Evolutionary conservation across 2,797 vertebrate species (phyloP).

Genomic region (Sylvilagus floridanus): DNA sequence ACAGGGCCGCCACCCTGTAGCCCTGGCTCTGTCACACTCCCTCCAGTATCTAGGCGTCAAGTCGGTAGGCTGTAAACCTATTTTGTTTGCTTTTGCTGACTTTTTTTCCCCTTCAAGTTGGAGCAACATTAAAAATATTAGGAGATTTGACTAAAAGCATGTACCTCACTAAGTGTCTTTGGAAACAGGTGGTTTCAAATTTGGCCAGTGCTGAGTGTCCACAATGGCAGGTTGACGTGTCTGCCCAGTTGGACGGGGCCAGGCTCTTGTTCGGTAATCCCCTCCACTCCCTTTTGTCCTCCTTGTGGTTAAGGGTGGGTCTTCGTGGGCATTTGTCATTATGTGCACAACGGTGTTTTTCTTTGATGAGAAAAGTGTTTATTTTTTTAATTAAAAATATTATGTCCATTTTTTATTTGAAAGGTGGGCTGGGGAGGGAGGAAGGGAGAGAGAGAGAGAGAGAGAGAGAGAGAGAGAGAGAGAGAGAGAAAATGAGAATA

Average conservation of each 20-base stretch:
- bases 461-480: no score
- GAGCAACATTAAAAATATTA: background rate
- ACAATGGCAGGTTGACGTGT: no score
- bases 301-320: background rate
- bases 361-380: background rate
- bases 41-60: accelerated
- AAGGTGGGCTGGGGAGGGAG: no score
- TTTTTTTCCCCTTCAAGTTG: background rate
- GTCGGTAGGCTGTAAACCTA: accelerated
- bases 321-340: background rate
- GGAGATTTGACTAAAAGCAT: background rate
- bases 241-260: no score
- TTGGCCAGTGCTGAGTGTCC: background rate
- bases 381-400: no score
- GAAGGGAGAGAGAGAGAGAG: no score
- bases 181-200: background rate
- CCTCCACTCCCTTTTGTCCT: background rate
- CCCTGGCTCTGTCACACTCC: accelerated
- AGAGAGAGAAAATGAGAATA: no score
- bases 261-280: background rate
- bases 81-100: background rate
- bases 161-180: no score
- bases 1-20: accelerated
- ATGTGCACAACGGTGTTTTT: background rate
- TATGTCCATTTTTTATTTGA: no score